Evolutionary conservation across 2,113 vertebrate genomes (phyloP).

Genomic region (Alethe castanea): DNA sequence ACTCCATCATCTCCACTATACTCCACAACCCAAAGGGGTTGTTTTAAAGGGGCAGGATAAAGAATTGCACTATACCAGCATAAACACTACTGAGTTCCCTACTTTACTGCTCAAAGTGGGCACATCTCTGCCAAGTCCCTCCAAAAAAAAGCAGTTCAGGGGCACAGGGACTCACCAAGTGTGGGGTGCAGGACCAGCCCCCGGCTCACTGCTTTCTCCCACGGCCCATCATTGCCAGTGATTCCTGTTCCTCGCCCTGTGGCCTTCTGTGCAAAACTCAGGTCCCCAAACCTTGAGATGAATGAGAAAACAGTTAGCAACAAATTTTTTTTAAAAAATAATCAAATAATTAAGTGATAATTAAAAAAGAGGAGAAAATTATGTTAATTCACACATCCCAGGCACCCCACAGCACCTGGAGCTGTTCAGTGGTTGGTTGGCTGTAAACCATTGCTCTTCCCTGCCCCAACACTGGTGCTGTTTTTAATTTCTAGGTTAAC

Average conservation of each 20-base stretch:
- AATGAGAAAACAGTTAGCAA: not conserved
- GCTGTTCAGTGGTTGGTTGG: not conserved
- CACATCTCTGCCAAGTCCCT: not conserved
- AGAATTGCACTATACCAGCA: rapidly evolving
- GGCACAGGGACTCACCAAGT: not conserved
- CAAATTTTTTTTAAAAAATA: not conserved
- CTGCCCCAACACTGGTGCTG: not conserved
- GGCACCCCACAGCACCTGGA: not conserved
- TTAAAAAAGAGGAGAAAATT: not conserved
- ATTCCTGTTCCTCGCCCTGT: not conserved
- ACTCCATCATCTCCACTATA: not conserved
- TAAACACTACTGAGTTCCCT: not conserved
- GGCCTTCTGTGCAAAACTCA: not conserved
- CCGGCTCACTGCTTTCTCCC: not conserved
- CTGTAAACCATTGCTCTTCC: not conserved
- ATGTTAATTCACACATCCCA: not conserved
- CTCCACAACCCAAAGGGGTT: not conserved
- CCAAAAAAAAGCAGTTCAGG: rapidly evolving
- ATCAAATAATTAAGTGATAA: not conserved
- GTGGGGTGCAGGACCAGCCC: not conserved
- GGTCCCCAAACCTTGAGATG: not conserved
- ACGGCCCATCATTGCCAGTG: rapidly evolving
- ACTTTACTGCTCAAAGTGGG: not conserved
- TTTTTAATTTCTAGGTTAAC: slow-evolving; percentile 36
- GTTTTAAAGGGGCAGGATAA: not conserved